A percentile compares a stretch with the other conserved stretches of the same genome.
These are phyloP conservation scores for Engraulis encrasicolus DNA, from an alignment of 2,113 vertebrate species.

Conservation along the genomic window DNA sequence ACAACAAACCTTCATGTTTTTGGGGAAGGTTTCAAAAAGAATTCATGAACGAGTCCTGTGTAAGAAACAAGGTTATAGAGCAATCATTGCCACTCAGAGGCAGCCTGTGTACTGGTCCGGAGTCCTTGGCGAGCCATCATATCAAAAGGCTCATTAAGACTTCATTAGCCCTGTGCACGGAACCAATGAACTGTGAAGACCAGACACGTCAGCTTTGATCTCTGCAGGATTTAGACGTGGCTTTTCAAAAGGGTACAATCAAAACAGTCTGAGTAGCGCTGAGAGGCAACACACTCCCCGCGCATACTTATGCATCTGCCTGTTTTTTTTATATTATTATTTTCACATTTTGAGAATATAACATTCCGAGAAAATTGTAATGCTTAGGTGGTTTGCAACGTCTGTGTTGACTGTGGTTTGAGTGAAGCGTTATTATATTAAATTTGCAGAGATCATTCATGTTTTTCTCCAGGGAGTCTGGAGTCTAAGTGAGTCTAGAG, in stretches of 20 bases:
- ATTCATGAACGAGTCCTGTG: background rate
- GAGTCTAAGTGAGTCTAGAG: background rate
- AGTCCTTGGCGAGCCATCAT: background rate
- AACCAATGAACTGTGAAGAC: constrained; percentile 7
- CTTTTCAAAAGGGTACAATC: background rate
- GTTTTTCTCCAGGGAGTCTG: background rate
- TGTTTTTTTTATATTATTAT: background rate
- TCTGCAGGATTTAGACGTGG: background rate
- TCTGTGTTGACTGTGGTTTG: background rate
- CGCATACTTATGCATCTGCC: background rate
- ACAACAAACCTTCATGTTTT: background rate
- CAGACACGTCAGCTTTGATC: constrained; percentile 6
- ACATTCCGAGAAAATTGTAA: background rate
- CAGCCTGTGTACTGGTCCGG: too few relatives aligned
- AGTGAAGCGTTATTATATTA: too few relatives aligned
- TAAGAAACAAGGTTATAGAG: background rate
- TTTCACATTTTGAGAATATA: background rate
- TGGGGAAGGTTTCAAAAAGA: background rate
- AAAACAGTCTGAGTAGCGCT: background rate
- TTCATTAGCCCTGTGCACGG: background rate
- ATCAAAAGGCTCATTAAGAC: constrained; percentile 16
- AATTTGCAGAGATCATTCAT: too few relatives aligned
- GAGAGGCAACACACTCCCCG: background rate
- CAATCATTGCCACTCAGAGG: background rate
- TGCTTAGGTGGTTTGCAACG: background rate